These are phyloP conservation scores for Sitobion miscanthi DNA, from an alignment of 1,140 invertebrate species.

Conservation along the genomic window DNA sequence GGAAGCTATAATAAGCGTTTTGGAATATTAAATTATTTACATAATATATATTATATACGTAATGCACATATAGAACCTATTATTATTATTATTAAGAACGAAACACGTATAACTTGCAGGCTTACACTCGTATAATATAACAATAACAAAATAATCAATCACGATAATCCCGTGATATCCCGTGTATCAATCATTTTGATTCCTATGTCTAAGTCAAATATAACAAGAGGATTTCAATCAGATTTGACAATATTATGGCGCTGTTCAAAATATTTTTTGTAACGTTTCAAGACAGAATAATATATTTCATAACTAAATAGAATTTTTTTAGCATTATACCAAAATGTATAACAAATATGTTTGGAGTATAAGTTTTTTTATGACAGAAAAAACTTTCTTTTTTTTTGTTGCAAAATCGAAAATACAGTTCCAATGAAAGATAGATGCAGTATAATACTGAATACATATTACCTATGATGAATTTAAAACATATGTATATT, in stretches of 20 bases:
- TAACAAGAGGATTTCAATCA: slow-evolving; percentile 29
- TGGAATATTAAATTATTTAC: background rate
- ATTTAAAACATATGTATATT: slow-evolving; percentile 22
- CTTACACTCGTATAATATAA: background rate
- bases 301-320: background rate
- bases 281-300: background rate
- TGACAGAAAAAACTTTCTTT: too few relatives aligned
- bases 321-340: background rate
- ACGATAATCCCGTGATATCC: background rate
- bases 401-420: background rate
- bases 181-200: slow-evolving; percentile 35
- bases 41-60: background rate
- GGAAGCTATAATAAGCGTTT: background rate
- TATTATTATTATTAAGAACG: slow-evolving; percentile 15
- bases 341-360: background rate
- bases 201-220: background rate
- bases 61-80: background rate
- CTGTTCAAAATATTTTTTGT: background rate
- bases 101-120: background rate
- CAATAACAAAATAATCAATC: slow-evolving; percentile 36
- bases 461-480: background rate
- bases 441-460: background rate
- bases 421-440: background rate
- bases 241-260: background rate
- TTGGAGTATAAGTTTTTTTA: background rate